These are phyloP conservation scores for Panonychus citri DNA, from an alignment of 1,140 invertebrate species.

Conservation along the genomic window DNA sequence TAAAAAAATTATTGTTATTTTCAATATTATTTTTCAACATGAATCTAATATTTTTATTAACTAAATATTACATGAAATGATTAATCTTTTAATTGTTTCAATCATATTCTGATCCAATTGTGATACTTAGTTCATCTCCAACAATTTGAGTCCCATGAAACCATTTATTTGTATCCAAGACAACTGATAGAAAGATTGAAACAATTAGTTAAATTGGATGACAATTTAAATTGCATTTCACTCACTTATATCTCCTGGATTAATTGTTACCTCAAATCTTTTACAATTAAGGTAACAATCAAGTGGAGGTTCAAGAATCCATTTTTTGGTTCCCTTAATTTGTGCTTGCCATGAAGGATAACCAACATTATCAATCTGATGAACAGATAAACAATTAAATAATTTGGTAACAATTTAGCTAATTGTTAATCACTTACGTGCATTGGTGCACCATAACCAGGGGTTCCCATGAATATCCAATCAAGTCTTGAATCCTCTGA, in stretches of 20 bases:
- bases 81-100: no score
- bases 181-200: slow-evolving; percentile 33
- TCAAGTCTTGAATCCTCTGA: slow-evolving; percentile 63
- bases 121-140: slow-evolving; percentile 67
- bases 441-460: slow-evolving; percentile 74
- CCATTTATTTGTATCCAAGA: slow-evolving; percentile 80
- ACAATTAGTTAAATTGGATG: not conserved
- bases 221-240: not conserved
- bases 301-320: slow-evolving; percentile 60
- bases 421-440: slow-evolving; percentile 43
- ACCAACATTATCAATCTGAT: slow-evolving; percentile 49
- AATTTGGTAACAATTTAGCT: not conserved
- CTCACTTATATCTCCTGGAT: slow-evolving; percentile 73
- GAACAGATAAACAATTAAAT: no score
- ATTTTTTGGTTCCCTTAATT: slow-evolving; percentile 54
- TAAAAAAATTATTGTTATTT: no score
- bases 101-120: slow-evolving; percentile 85
- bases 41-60: no score
- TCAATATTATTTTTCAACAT: no score
- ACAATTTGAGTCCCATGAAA: slow-evolving; percentile 71
- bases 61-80: no score
- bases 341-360: slow-evolving; percentile 88
- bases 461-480: slow-evolving; percentile 90
- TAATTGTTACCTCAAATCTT: slow-evolving; percentile 40
- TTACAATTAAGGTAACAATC: slow-evolving; percentile 59